phyloP scores from a whole-genome alignment of 2,113 vertebrate species.

The Bungarus multicinctus region DNA sequence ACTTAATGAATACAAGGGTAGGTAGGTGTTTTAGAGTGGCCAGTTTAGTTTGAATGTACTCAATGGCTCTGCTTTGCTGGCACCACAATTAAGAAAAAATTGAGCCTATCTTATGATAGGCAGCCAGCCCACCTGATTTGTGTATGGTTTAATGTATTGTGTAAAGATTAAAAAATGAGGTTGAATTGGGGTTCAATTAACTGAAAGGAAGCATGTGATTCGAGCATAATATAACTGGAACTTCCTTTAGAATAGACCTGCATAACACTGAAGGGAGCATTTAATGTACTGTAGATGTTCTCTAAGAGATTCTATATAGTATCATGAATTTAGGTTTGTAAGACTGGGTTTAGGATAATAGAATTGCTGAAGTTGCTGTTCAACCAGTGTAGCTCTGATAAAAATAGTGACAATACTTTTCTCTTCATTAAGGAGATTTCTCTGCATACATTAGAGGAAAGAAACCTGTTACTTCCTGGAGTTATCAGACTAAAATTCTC shows the following conservation, averaged over 20 bases:
- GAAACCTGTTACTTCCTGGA: neutral
- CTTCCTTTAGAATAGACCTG: neutral
- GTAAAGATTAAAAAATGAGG: neutral
- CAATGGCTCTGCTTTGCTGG: neutral
- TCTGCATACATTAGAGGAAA: neutral
- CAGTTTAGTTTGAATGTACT: neutral
- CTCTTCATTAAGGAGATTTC: neutral
- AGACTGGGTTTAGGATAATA: neutral
- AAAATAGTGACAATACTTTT: neutral
- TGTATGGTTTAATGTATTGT: neutral
- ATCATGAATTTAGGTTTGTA: neutral
- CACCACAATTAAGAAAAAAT: neutral
- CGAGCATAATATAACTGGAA: neutral
- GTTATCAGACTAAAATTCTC: neutral
- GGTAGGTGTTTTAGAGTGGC: neutral
- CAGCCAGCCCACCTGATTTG: neutral
- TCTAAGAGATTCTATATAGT: neutral
- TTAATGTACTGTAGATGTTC: neutral
- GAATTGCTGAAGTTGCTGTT: neutral
- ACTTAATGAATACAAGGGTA: neutral
- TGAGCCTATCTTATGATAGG: neutral
- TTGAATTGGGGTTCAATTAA: neutral
- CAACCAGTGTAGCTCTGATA: neutral
- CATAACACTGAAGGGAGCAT: neutral
- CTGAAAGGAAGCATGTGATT: neutral